Conservation (phyloP, 2,888 invertebrate genomes). For the Melipona beecheii region DNA sequence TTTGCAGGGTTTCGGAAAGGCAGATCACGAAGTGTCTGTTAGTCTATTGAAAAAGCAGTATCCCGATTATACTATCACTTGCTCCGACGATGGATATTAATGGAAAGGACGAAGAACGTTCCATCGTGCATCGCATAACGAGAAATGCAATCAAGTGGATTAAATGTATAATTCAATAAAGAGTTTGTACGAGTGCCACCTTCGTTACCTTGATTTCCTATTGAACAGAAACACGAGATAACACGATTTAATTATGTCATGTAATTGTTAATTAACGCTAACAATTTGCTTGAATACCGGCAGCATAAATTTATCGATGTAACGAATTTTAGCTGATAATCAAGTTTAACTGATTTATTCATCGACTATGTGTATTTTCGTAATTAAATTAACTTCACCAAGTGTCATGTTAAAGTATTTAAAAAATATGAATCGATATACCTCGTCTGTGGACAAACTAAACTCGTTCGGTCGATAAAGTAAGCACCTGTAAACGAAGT, state of each 20-base stretch:
- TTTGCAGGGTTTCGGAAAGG: slow-evolving; percentile 93
- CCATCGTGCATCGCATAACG: neutral
- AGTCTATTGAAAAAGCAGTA: slow-evolving; percentile 90
- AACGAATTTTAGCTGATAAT: neutral
- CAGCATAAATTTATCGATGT: neutral
- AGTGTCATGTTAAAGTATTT: neutral
- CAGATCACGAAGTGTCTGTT: slow-evolving; percentile 93
- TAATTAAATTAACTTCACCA: neutral
- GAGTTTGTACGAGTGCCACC: neutral
- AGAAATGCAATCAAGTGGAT: neutral
- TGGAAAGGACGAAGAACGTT: neutral
- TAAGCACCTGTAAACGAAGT: neutral
- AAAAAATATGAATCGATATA: neutral
- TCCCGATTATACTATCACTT: slow-evolving; percentile 91
- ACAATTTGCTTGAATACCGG: neutral
- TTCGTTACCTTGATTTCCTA: neutral
- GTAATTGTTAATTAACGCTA: neutral
- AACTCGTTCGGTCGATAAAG: neutral
- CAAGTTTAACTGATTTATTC: neutral
- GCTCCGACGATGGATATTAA: slow-evolving; percentile 89
- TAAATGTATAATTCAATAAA: slow-evolving; percentile 28
- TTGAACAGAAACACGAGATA: neutral
- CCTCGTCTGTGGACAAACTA: neutral
- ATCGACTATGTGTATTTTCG: neutral
- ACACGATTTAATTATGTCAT: neutral